A percentile compares a stretch with the other conserved stretches of the same genome.
Evolutionary conservation across 2,888 invertebrate genomes (phyloP).

Genomic region (Graphium colonna): DNA sequence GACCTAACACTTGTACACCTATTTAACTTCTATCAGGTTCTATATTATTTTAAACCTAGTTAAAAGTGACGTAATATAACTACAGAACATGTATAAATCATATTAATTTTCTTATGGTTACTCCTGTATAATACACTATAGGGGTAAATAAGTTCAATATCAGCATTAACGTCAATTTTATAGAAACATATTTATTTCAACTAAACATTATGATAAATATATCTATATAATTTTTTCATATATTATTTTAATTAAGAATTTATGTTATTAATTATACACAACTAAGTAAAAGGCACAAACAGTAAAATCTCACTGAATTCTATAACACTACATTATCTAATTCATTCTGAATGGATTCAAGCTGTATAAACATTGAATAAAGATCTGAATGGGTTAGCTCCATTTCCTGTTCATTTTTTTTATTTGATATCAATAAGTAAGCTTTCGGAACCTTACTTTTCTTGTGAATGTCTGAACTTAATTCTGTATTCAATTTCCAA

Average conservation of each 20-base stretch:
- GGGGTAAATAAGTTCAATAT: too few relatives aligned
- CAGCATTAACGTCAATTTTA: neutral
- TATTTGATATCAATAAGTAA: constrained; percentile 46
- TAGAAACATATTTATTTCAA: too few relatives aligned
- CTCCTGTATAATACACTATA: too few relatives aligned
- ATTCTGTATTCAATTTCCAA: constrained; percentile 67
- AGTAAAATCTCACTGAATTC: neutral
- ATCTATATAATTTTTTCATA: neutral
- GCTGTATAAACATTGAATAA: constrained; percentile 62
- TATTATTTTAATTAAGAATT: neutral
- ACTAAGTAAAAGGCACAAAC: constrained; percentile 13
- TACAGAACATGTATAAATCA: too few relatives aligned
- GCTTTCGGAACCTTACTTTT: constrained; percentile 65
- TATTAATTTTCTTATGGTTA: too few relatives aligned
- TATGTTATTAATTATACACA: neutral
- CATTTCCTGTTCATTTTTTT: constrained; percentile 47
- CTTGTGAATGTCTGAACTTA: constrained; percentile 63
- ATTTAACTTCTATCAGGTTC: too few relatives aligned
- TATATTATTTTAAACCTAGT: too few relatives aligned
- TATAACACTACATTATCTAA: constrained; percentile 49
- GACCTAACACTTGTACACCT: too few relatives aligned
- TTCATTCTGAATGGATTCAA: constrained; percentile 69
- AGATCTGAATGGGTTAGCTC: constrained; percentile 67
- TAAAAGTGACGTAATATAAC: too few relatives aligned
- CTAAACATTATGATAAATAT: too few relatives aligned